A percentile compares a stretch with the other conserved stretches of the same genome.
Conservation (phyloP, 2,113 vertebrate genomes). For the Centrocercus urophasianus region DNA sequence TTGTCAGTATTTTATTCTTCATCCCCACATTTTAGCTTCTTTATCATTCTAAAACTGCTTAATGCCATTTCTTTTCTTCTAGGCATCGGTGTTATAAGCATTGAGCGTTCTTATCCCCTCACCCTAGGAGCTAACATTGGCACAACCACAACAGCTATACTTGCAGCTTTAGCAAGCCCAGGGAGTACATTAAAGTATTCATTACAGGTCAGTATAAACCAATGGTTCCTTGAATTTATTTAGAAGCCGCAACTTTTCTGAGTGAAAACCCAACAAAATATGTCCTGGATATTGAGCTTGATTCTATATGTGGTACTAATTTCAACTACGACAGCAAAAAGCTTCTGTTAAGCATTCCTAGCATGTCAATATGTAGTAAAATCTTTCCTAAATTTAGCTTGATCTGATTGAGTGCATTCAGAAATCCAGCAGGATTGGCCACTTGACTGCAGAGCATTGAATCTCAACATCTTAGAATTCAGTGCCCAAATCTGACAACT, state of each 20-base stretch:
- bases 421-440: background rate
- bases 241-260: background rate
- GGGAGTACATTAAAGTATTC: conserved; percentile 85
- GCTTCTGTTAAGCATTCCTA: background rate
- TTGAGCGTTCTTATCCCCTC: conserved; percentile 93
- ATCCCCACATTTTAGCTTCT: background rate
- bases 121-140: conserved; percentile 96
- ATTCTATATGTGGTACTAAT: background rate
- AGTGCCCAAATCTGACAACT: background rate
- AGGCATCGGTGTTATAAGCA: conserved; percentile 95
- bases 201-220: conserved; percentile 85
- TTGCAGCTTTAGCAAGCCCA: conserved; percentile 93
- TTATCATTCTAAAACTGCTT: background rate
- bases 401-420: background rate
- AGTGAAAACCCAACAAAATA: background rate
- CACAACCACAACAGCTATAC: conserved; percentile 95
- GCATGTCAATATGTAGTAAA: background rate
- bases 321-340: background rate
- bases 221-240: background rate
- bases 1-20: background rate
- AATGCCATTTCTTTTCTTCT: background rate
- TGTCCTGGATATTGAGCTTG: background rate
- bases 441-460: fast-evolving
- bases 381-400: background rate
- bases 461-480: background rate